Evolutionary conservation across 2,113 vertebrate genomes (phyloP), one percentile per base, ranked within the genome.

Genomic region (Sturnus vulgaris): DNA sequence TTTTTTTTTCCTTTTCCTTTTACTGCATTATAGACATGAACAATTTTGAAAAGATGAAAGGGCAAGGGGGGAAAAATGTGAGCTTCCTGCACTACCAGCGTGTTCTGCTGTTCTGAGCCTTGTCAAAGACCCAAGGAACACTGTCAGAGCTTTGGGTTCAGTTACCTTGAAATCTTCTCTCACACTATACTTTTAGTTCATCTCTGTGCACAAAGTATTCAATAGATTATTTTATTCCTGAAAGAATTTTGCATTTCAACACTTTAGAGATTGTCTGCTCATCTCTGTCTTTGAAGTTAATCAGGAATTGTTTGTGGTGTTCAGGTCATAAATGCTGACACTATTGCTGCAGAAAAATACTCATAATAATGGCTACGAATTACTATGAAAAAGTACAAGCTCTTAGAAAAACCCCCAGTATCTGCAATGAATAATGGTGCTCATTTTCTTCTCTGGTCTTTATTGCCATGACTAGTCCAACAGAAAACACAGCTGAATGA

Each of bases 1-100:
- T 20, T 7, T 24, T 13, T 13, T 39, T 61, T 21, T 24, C 10
- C 31, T 71, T 50, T 52, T 3, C 21, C 22, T 82, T 86, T 94
- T 89, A 64, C 44, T 79, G 53, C 25, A n/a, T 91, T 75, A 55
- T 19, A 90, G 75, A 56, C 65, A 53, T 76, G 75, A 91, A 53
- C 76, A 76, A 65, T 79, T 91, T 68, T 90, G 64, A 72, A 93
- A 91, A 87, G 57, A 79, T 64, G 86, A 79, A 93, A 94, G 50
- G 63, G 44, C 46, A 72, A 82, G 49, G 28, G 40, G 25, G 25
- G 12, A 57, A 85, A 50, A 85, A 50, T 65, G 37, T 75, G 10
- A 69, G 40, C 49, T 94, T 82, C 15, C 33, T 79, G 25, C 82
- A 53, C 46, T 18, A 5, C 5, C 75, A 64, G 15, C 5, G 40